Evolutionary conservation across 2,113 vertebrate genomes (phyloP).

Genomic region (Gambusia holbrooki): DNA sequence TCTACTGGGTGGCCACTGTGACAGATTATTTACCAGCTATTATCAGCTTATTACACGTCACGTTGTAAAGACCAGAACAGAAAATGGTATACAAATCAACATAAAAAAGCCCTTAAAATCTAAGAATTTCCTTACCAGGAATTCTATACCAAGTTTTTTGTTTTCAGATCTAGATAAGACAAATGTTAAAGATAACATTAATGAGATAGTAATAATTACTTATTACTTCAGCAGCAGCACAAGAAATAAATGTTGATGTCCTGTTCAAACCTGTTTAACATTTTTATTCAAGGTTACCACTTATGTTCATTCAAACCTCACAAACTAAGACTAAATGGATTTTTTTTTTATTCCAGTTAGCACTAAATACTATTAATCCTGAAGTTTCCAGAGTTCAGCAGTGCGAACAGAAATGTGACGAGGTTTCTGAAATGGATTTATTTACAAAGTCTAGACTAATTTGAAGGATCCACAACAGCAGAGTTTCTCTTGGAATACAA

Average conservation of each 20-base stretch:
- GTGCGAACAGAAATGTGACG: conserved; percentile 13
- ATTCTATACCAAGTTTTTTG: neutral
- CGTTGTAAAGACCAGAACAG: neutral
- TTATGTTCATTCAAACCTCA: neutral
- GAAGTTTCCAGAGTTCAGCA: conserved; percentile 26
- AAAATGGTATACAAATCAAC: neutral
- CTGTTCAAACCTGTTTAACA: neutral
- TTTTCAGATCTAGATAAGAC: neutral
- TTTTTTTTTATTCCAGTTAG: conserved; percentile 7
- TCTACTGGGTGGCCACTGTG: no score
- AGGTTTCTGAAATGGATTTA: conserved; percentile 38
- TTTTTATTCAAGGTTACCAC: neutral
- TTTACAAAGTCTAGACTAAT: conserved; percentile 68
- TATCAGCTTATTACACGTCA: neutral
- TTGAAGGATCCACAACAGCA: conserved; percentile 38
- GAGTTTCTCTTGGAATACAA: conserved; percentile 44
- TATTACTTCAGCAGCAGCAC: neutral
- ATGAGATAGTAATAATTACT: neutral
- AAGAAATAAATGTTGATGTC: neutral
- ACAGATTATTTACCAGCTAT: neutral
- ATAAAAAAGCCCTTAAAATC: neutral
- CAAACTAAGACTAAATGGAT: conserved; percentile 6
- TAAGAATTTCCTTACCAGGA: neutral
- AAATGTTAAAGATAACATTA: neutral
- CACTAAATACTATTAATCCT: conserved; percentile 14